Conservation (phyloP, 2,888 invertebrate species). For the Drosophila siamana region DNA sequence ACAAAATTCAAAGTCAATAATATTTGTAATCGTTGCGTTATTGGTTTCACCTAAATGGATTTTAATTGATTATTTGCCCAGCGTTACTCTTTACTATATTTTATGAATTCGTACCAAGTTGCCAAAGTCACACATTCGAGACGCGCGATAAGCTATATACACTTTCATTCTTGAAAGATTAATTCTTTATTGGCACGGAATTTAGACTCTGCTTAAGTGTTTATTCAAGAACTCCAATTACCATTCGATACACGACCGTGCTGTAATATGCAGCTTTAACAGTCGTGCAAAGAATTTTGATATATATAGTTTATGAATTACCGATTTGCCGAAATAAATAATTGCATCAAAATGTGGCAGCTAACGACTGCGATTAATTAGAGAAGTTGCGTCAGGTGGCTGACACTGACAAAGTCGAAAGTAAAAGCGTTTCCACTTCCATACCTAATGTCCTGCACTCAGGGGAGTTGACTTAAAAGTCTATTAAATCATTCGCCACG, state of each 20-base stretch:
- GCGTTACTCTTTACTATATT: slow-evolving; percentile 26
- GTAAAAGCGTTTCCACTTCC: not conserved
- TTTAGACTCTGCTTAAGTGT: slow-evolving; percentile 11
- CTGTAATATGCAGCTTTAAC: not conserved
- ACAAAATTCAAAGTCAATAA: slow-evolving; percentile 27
- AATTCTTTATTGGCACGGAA: slow-evolving; percentile 3
- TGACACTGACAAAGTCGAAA: slow-evolving; percentile 16
- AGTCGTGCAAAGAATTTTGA: not conserved
- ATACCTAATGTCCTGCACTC: slow-evolving; percentile 4
- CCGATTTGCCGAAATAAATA: not conserved
- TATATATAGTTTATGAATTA: not conserved
- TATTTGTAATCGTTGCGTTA: slow-evolving; percentile 24
- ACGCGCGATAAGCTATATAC: slow-evolving; percentile 17
- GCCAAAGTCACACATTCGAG: not conserved
- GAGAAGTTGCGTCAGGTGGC: slow-evolving; percentile 42
- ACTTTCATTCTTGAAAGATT: slow-evolving; percentile 16
- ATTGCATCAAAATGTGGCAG: not conserved
- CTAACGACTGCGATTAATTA: slow-evolving; percentile 52
- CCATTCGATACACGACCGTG: not conserved
- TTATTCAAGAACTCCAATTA: not conserved
- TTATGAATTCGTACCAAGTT: slow-evolving; percentile 50
- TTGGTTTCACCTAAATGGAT: slow-evolving; percentile 40
- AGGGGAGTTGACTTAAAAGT: slow-evolving; percentile 47
- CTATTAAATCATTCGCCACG: slow-evolving; percentile 52
- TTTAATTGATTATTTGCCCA: slow-evolving; percentile 33